These are phyloP conservation scores for Dipodomys merriami DNA, from an alignment of 2,113 vertebrate species.

Conservation along the genomic window DNA sequence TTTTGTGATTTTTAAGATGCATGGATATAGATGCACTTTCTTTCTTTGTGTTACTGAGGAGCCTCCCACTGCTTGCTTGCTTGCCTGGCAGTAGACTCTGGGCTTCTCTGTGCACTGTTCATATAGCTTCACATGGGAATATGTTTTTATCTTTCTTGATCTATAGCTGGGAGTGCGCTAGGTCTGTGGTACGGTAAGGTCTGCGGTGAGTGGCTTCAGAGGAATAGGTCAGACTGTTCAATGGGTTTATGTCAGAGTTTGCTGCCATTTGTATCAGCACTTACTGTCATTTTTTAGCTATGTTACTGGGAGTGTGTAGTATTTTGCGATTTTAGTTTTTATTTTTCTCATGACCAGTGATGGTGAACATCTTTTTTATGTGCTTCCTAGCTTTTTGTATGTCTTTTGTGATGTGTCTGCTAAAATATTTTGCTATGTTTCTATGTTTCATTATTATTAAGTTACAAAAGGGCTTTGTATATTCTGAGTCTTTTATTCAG, in stretches of 20 bases:
- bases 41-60: not conserved
- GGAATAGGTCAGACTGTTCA: not conserved
- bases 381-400: too few relatives aligned
- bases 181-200: not conserved
- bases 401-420: not conserved
- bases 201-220: not conserved
- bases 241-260: not conserved
- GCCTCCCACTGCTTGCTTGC: not conserved
- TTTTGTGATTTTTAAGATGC: not conserved
- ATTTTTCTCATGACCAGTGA: conserved; percentile 2
- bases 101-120: too few relatives aligned
- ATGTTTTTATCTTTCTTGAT: not conserved
- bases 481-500: too few relatives aligned
- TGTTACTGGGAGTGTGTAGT: not conserved
- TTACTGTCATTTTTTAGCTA: not conserved
- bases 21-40: not conserved
- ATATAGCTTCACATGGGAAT: not conserved
- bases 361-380: not conserved
- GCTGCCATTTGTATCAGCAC: not conserved
- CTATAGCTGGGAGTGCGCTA: not conserved
- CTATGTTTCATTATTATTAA: not conserved
- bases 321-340: not conserved
- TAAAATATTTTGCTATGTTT: conserved; percentile 39
- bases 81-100: not conserved
- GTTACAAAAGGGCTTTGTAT: too few relatives aligned